A percentile compares a stretch with the other conserved stretches of the same genome.
Evolutionary conservation across 1,140 invertebrate genomes (phyloP).

Genomic region (Dufourea novaeangliae): DNA sequence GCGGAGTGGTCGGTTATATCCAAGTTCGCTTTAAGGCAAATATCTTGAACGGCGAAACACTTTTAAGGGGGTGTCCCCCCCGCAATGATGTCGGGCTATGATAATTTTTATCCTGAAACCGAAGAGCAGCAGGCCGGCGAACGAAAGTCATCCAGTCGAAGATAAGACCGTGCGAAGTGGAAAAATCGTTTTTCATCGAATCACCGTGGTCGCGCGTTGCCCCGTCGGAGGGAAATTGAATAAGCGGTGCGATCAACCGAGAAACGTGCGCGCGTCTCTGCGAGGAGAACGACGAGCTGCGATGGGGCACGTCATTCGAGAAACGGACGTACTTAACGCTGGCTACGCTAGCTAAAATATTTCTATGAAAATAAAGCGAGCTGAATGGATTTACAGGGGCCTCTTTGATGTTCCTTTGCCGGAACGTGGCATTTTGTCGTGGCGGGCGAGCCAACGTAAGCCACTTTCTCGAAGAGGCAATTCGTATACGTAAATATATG

Average conservation of each 20-base stretch:
- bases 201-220: neutral
- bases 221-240: neutral
- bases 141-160: neutral
- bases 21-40: conserved; percentile 28
- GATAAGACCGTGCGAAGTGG: neutral
- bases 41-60: conserved; percentile 40
- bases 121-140: neutral
- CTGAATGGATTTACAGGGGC: conserved; percentile 35
- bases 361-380: conserved; percentile 42
- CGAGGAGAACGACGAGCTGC: no score
- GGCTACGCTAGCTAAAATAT: conserved; percentile 11
- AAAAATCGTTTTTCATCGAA: conserved; percentile 28
- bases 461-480: conserved; percentile 53
- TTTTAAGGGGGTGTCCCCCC: conserved; percentile 9
- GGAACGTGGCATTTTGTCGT: conserved; percentile 37
- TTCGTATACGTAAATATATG: conserved; percentile 49
- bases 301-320: neutral
- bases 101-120: conserved; percentile 42
- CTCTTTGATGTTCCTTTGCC: conserved; percentile 50
- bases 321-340: neutral
- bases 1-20: neutral
- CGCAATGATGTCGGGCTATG: conserved; percentile 45
- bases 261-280: neutral
- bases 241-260: neutral
- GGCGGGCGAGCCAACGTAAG: conserved; percentile 17